Conservation (phyloP, 2,888 invertebrate genomes). For the Drosophila aldrichi region DNA sequence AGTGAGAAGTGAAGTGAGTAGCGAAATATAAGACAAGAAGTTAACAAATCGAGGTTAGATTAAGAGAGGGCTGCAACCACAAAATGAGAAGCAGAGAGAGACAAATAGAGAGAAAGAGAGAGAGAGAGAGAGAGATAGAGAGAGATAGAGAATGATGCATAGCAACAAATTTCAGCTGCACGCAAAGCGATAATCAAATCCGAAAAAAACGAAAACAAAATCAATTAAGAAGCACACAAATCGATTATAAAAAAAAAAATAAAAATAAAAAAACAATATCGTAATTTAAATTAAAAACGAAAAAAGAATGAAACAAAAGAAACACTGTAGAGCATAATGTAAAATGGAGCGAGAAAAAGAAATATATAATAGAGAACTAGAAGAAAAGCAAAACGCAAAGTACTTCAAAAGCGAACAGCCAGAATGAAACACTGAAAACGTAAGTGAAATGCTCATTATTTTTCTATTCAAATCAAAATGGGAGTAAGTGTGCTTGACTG, state of each 20-base stretch:
- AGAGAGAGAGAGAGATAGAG: too few relatives aligned
- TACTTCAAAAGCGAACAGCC: neutral
- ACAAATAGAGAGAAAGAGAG: too few relatives aligned
- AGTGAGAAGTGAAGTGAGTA: neutral
- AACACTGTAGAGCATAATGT: neutral
- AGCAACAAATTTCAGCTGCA: too few relatives aligned
- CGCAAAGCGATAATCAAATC: neutral
- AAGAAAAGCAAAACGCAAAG: neutral
- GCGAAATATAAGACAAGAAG: neutral
- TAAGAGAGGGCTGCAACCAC: too few relatives aligned
- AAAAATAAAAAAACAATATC: too few relatives aligned
- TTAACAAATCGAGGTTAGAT: neutral
- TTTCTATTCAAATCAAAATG: neutral
- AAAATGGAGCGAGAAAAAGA: neutral
- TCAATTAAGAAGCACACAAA: neutral
- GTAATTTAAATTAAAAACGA: neutral
- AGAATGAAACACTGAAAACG: neutral
- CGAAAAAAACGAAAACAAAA: neutral
- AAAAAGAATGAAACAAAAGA: constrained; percentile 1
- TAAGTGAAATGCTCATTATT: constrained; percentile 6
- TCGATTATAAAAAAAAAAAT: neutral
- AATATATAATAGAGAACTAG: neutral
- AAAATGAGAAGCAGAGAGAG: too few relatives aligned
- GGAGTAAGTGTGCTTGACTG: neutral
- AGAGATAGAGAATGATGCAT: too few relatives aligned